Evolutionary conservation across 2,888 invertebrate genomes (phyloP), one percentile per base, ranked within the genome.

Genomic region (Sclerodermus sp.): DNA sequence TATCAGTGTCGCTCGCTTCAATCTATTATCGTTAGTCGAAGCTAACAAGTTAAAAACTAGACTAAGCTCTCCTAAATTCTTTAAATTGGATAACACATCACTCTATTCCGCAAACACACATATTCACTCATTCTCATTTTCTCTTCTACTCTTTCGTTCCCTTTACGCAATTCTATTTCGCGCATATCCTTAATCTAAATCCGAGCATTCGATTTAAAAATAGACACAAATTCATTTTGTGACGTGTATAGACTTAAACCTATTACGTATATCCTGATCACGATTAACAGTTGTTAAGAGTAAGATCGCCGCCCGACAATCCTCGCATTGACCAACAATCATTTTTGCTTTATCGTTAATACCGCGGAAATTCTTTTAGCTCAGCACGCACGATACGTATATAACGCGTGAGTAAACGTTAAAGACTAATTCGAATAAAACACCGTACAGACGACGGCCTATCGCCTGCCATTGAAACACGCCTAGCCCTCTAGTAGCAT

Each of bases 191-290:
- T 59, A 65, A 58, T 40, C 53, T 56, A 60, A 47, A 31, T 44
- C 53, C 50, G 57, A 64, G 62, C 57, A 55, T 64, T 64, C 71
- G 64, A 62, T 76, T 75, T 73, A 74, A 77, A 77, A 77, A 77
- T 77, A 77, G 76, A 76, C 74, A 74, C 70, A 75, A 72, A 67
- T 68, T 62, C 58, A 58, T 69, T 53, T 60, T 63, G 58, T 57
- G 57, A 57, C 64, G 66, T 61, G 59, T 62, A 61, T 46, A 68
- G 61, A 51, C 70, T 70, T 72, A 71, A 71, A 55, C 61, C 74
- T 77, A 77, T 77, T 77, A 77, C 77, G 77, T 77, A 78, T 78
- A 75, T 77, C 55, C 65, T 73, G 67, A 78, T 77, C 77, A 77
- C 77, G 74, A 69, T 74, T 69, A 64, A 57, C 57, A 59, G 34